Percentiles rank a stretch among this genome's conserved stretches.
Conservation (phyloP, 2,888 invertebrate species). For the Rhamphomyia laevipes region DNA sequence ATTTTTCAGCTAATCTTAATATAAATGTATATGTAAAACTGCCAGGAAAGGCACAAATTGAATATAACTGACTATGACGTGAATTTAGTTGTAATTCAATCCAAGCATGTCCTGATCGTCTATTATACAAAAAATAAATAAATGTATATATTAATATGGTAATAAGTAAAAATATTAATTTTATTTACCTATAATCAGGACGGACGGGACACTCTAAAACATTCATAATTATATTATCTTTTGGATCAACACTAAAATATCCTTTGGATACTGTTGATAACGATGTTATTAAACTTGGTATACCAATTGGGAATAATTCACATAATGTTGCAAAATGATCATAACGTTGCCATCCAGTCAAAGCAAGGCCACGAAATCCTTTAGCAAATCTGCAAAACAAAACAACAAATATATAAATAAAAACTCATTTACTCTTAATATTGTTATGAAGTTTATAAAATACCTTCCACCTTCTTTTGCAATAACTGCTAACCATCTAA, state of each 20-base stretch:
- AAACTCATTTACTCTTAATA: neutral
- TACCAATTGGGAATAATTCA: conserved; percentile 51
- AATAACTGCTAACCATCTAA: conserved; percentile 58
- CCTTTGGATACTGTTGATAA: conserved; percentile 48
- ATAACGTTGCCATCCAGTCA: conserved; percentile 42
- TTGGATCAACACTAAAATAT: conserved; percentile 44
- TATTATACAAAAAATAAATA: conserved; percentile 5
- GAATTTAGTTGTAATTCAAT: conserved; percentile 48
- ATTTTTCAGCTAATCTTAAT: conserved; percentile 34
- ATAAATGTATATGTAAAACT: conserved; percentile 42
- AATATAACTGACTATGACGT: conserved; percentile 43
- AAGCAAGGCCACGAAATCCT: conserved; percentile 32
- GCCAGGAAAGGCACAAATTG: conserved; percentile 54
- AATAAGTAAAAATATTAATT: neutral
- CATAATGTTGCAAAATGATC: conserved; percentile 60
- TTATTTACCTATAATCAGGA: conserved; percentile 27
- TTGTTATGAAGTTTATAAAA: neutral
- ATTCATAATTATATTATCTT: conserved; percentile 37
- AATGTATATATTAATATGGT: conserved; percentile 7
- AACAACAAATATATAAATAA: neutral
- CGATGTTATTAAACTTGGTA: conserved; percentile 52
- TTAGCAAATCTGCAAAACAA: conserved; percentile 27
- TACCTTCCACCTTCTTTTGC: conserved; percentile 43
- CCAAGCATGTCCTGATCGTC: conserved; percentile 39
- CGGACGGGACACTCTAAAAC: conserved; percentile 45